Conservation (phyloP, 2,888 invertebrate species). For the Argyresthia goedartella region DNA sequence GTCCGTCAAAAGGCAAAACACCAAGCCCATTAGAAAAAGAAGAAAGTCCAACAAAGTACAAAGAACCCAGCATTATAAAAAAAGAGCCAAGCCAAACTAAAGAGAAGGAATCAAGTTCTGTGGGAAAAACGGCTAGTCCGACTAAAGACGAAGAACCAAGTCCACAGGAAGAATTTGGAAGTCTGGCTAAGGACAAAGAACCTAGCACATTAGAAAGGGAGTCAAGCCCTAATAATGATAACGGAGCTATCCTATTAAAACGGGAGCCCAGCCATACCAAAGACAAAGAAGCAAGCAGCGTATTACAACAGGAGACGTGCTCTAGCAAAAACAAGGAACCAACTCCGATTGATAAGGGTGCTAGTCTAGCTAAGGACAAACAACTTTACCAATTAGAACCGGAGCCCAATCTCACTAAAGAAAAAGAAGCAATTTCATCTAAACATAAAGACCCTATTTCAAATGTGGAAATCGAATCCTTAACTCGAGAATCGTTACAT, state of each 20-base stretch:
- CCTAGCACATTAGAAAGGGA: neutral
- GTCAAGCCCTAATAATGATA: neutral
- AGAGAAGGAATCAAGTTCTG: neutral
- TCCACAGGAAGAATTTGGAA: neutral
- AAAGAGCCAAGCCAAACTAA: neutral
- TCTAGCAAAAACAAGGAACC: constrained; percentile 5
- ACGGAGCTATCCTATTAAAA: neutral
- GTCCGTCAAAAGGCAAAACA: neutral
- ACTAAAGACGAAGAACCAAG: neutral
- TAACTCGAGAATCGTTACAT: too few species aligned
- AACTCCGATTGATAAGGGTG: neutral
- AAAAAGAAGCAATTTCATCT: constrained; percentile 2
- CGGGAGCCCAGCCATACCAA: neutral
- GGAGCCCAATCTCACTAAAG: neutral
- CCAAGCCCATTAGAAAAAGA: neutral
- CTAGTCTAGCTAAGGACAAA: constrained; percentile 1
- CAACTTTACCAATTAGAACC: neutral
- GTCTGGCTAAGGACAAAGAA: neutral
- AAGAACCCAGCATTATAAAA: neutral
- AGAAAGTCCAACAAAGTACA: too few species aligned
- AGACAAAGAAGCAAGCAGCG: neutral
- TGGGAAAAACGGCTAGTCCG: neutral
- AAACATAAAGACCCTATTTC: neutral
- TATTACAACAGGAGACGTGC: constrained; percentile 30
- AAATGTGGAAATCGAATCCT: too few species aligned